Conservation (phyloP, 2,113 vertebrate species). For the Ramphastos sulfuratus region DNA sequence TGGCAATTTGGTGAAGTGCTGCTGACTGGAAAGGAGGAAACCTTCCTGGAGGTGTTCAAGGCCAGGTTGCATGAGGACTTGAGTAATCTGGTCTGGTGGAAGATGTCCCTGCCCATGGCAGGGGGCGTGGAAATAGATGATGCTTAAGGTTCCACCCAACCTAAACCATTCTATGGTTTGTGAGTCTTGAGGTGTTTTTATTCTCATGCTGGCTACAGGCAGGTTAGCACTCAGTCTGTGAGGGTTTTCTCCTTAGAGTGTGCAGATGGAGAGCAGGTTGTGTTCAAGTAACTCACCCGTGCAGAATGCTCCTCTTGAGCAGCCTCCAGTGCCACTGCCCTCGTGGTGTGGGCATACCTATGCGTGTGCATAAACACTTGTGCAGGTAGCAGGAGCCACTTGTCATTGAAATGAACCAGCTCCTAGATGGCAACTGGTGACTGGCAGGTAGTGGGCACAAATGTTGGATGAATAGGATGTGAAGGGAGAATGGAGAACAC, state of each 20-base stretch:
- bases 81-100: too few relatives aligned
- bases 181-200: not conserved
- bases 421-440: not conserved
- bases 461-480: not conserved
- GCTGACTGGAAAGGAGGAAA: too few relatives aligned
- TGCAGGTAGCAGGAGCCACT: not conserved
- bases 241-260: accelerated
- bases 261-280: not conserved
- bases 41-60: too few relatives aligned
- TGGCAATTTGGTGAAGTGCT: too few relatives aligned
- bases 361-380: not conserved
- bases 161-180: not conserved
- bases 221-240: not conserved
- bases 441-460: not conserved
- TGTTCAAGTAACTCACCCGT: not conserved
- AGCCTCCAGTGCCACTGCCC: not conserved
- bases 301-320: not conserved
- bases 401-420: not conserved
- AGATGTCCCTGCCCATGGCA: too few relatives aligned
- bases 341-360: not conserved
- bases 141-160: too few relatives aligned
- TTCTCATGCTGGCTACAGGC: not conserved
- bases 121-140: too few relatives aligned
- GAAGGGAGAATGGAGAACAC: not conserved
- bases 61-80: too few relatives aligned